A percentile compares a stretch with the other conserved stretches of the same genome.
Evolutionary conservation across 1,140 invertebrate species (phyloP).

Genomic region (Drusus annulatus): DNA sequence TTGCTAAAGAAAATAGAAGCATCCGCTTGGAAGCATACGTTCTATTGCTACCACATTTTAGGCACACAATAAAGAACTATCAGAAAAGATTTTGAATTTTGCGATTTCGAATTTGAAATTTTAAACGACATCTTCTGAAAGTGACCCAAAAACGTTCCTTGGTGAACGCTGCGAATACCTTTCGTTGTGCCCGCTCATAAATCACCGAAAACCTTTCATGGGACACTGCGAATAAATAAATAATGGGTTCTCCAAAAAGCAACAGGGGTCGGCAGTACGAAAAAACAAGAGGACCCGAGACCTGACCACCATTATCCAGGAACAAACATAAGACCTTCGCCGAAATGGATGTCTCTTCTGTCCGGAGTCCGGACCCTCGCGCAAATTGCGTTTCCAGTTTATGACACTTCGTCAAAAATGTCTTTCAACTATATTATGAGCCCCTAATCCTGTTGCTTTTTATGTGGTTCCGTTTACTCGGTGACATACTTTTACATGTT

Average conservation of each 20-base stretch:
- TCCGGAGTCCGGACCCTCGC: not conserved
- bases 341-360: conserved; percentile 21
- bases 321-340: conserved; percentile 14
- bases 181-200: conserved; percentile 4
- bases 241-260: conserved; percentile 51
- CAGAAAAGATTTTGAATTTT: not conserved
- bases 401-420: not conserved
- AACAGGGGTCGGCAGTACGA: conserved; percentile 33
- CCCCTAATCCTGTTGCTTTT: no score
- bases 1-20: no score
- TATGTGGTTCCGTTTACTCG: no score
- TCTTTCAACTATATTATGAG: not conserved
- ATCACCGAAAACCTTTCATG: conserved; percentile 48
- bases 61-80: not conserved
- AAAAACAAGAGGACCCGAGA: conserved; percentile 27
- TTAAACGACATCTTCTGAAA: not conserved
- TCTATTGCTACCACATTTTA: conserved; percentile 1
- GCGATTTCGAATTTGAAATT: not conserved
- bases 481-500: no score
- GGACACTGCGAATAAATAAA: conserved; percentile 58
- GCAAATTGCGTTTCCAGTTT: not conserved
- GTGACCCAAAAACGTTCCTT: conserved; percentile 10
- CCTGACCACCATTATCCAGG: conserved; percentile 1
- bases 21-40: no score
- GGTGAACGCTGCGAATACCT: not conserved